phyloP scores from a whole-genome alignment of 2,797 vertebrate genomes.

The Enteromius fasciolatus region DNA sequence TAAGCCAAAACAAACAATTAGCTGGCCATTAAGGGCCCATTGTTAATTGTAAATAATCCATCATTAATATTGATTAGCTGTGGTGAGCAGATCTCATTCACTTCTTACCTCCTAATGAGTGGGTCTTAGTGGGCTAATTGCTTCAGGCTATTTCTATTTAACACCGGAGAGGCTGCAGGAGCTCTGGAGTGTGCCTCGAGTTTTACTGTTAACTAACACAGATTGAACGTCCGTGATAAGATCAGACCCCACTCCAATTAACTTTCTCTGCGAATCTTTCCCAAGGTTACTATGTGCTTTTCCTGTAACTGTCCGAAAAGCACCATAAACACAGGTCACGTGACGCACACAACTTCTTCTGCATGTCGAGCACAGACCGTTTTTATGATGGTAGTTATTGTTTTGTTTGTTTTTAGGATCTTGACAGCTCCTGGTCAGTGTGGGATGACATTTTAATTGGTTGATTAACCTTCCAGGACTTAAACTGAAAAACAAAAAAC shows the following conservation, averaged over 20 bases:
- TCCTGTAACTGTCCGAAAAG: background rate
- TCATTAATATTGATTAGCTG: conserved; percentile 68
- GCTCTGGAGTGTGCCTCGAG: conserved; percentile 40
- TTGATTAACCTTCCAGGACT: background rate
- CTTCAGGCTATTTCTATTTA: conserved; percentile 56
- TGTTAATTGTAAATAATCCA: conserved; percentile 68
- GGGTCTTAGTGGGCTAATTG: conserved; percentile 64
- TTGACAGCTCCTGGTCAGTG: background rate
- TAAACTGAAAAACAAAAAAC: background rate
- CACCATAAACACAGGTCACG: background rate
- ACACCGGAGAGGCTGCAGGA: conserved; percentile 42
- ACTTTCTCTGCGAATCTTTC: conserved; percentile 23
- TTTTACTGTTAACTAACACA: conserved; percentile 45
- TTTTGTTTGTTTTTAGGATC: background rate
- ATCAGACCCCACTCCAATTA: conserved; percentile 45
- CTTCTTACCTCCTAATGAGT: conserved; percentile 62
- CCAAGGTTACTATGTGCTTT: conserved; percentile 27
- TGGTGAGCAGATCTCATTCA: conserved; percentile 59
- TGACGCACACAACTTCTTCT: background rate
- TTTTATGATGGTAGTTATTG: background rate
- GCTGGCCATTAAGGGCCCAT: conserved; percentile 58
- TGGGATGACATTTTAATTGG: background rate
- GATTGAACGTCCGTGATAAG: conserved; percentile 40
- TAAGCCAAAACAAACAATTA: conserved; percentile 65
- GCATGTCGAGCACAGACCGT: background rate